A percentile compares a stretch with the other conserved stretches of the same genome.
Conservation (phyloP, 2,113 vertebrate species). For the Poeciliopsis turrubarensis region DNA sequence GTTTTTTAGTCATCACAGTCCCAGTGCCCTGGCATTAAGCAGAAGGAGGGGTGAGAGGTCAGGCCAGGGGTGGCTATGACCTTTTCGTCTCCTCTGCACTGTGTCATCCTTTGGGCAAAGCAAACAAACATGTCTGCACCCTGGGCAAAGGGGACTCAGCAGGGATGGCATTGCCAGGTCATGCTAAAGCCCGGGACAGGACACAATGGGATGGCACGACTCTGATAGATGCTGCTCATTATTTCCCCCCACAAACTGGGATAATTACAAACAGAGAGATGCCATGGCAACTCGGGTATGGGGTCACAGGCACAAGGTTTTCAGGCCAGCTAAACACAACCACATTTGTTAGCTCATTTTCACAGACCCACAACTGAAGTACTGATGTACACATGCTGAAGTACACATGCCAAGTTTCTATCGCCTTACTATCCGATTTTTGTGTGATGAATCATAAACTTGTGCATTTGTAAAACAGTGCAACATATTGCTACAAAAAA, state of each 20-base stretch:
- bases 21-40: constrained; percentile 65
- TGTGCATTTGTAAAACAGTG: not conserved
- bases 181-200: constrained; percentile 55
- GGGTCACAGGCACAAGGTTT: constrained; percentile 60
- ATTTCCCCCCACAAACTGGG: constrained; percentile 69
- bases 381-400: not conserved
- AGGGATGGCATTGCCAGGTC: constrained; percentile 72
- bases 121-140: constrained; percentile 75
- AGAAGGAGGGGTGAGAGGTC: constrained; percentile 72
- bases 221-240: constrained; percentile 76
- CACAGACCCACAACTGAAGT: constrained; percentile 18
- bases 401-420: constrained; percentile 14
- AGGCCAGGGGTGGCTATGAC: constrained; percentile 68
- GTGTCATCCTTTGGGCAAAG: constrained; percentile 73
- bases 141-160: constrained; percentile 63
- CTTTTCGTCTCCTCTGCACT: constrained; percentile 61
- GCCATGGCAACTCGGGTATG: constrained; percentile 52
- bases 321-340: constrained; percentile 39
- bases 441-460: not conserved
- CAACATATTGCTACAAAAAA: not conserved
- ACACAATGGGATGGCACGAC: constrained; percentile 64
- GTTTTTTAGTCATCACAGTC: constrained; percentile 58
- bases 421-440: constrained; percentile 8
- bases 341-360: constrained; percentile 48
- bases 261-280: constrained; percentile 70